These are phyloP conservation scores for Ophonus ardosiacus DNA, from an alignment of 2,888 invertebrate species.

Conservation along the genomic window DNA sequence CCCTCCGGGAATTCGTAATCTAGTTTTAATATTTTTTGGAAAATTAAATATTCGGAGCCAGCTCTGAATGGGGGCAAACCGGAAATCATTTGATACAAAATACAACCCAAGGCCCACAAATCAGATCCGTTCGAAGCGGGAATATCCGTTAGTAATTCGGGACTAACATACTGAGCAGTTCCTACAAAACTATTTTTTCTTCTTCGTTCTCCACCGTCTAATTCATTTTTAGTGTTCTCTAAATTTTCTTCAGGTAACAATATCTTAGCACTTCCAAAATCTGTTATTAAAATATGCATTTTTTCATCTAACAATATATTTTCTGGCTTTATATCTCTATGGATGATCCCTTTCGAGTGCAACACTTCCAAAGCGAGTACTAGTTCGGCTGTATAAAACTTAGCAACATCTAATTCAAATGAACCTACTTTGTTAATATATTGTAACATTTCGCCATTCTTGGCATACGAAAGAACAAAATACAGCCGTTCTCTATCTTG, in stretches of 20 bases:
- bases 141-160: conserved; percentile 92
- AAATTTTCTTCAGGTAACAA: conserved; percentile 76
- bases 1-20: conserved; percentile 96
- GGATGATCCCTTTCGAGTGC: conserved; percentile 92
- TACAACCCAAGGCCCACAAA: conserved; percentile 98
- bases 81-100: conserved; percentile 97
- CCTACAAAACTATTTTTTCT: conserved; percentile 95
- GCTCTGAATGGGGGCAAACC: conserved; percentile 95
- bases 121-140: conserved; percentile 88
- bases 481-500: conserved; percentile 95
- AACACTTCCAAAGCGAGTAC: conserved; percentile 94
- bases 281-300: conserved; percentile 97
- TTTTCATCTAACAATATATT: conserved; percentile 96
- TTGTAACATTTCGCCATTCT: conserved; percentile 95
- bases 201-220: conserved; percentile 74
- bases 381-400: conserved; percentile 97
- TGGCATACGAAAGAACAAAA: conserved; percentile 96
- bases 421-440: conserved; percentile 94
- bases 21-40: conserved; percentile 94
- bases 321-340: conserved; percentile 98
- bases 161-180: conserved; percentile 99
- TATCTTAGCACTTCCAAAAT: conserved; percentile 97
- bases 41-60: conserved; percentile 95
- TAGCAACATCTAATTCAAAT: conserved; percentile 92
- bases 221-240: conserved; percentile 68